Conservation (phyloP, 2,113 vertebrate species). For the Ramphastos sulfuratus region DNA sequence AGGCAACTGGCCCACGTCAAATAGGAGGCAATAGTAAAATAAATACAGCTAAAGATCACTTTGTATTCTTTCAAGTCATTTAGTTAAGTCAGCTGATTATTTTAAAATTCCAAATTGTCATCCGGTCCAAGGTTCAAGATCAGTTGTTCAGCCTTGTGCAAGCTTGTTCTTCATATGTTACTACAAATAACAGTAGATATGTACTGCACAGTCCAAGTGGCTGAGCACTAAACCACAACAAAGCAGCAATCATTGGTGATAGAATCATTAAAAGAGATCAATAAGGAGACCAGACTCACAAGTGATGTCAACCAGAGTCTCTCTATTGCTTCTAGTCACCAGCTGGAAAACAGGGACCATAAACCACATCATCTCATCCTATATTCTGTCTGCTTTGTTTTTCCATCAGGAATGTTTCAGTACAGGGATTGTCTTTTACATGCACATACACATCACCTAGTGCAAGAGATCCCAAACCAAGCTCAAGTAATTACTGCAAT, state of each 20-base stretch:
- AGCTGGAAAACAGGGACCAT: neutral
- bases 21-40: neutral
- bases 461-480: neutral
- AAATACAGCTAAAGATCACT: neutral
- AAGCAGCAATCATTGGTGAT: fast-evolving
- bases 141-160: neutral
- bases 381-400: neutral
- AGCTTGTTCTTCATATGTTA: no score
- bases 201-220: neutral
- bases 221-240: neutral
- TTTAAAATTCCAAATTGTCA: neutral
- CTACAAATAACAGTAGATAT: no score
- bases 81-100: neutral
- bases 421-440: neutral
- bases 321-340: neutral
- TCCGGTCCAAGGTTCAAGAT: neutral
- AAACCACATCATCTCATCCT: neutral
- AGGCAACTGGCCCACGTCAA: neutral
- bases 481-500: neutral
- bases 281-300: neutral
- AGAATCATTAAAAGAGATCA: neutral
- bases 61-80: neutral
- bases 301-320: neutral
- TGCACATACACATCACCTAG: fast-evolving
- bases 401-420: neutral